Evolutionary conservation across 2,888 invertebrate species (phyloP).

Genomic region (Melieria omissa): DNA sequence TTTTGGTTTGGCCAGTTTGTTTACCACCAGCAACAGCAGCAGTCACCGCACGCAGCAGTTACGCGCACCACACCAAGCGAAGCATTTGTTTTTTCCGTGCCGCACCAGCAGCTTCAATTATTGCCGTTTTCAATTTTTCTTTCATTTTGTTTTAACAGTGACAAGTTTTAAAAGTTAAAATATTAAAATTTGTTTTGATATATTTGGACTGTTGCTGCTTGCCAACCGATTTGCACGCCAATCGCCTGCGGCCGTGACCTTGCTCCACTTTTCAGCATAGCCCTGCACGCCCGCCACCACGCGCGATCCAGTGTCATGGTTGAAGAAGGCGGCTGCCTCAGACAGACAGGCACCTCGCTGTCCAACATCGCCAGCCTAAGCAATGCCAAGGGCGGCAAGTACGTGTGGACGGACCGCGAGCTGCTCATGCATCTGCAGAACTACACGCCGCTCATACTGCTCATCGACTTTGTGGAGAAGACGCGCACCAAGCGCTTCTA

Average conservation of each 20-base stretch:
- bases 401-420: constrained; percentile 59
- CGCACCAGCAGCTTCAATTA: not conserved
- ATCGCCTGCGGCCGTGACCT: constrained; percentile 13
- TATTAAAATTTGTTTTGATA: no score
- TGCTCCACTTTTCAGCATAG: constrained; percentile 18
- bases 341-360: constrained; percentile 50
- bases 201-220: no score
- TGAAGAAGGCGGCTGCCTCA: constrained; percentile 53
- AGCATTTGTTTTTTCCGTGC: not conserved
- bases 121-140: no score
- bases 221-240: no score
- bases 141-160: no score
- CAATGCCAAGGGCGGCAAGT: constrained; percentile 45
- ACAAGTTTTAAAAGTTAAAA: no score
- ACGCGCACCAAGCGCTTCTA: constrained; percentile 61
- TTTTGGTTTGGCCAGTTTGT: not conserved
- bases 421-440: constrained; percentile 59
- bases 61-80: not conserved
- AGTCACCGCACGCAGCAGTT: not conserved
- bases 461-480: constrained; percentile 61
- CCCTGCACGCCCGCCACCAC: not conserved
- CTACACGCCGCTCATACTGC: constrained; percentile 56
- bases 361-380: constrained; percentile 1
- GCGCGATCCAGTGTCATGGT: constrained; percentile 45
- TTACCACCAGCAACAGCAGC: not conserved